Percentiles rank a stretch among this genome's conserved stretches.
Conservation (phyloP, 2,113 vertebrate species). For the Patagioenas fasciata region DNA sequence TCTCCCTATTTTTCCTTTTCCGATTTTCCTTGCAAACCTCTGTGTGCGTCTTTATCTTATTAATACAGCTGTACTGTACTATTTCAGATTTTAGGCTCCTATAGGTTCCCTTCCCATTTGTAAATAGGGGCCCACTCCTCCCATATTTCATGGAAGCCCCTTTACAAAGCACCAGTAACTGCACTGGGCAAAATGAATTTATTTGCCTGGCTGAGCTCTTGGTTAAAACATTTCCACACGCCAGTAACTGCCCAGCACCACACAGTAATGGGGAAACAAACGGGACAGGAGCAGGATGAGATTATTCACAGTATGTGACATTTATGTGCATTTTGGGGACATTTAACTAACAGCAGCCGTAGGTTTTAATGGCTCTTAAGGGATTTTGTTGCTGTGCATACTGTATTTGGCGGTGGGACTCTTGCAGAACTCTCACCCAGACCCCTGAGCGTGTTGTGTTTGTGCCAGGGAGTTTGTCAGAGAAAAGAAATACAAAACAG, state of each 20-base stretch:
- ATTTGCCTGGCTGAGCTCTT: background rate
- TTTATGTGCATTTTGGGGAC: background rate
- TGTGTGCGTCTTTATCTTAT: background rate
- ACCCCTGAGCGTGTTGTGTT: background rate
- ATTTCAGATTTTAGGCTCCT: background rate
- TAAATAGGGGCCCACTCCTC: background rate
- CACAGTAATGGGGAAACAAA: background rate
- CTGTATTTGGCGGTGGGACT: background rate
- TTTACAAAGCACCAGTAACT: background rate
- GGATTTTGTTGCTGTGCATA: background rate
- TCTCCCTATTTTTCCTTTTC: too few species aligned
- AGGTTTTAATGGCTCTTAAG: background rate
- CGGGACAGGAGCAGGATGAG: background rate
- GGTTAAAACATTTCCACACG: background rate
- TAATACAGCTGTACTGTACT: background rate
- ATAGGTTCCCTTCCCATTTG: background rate
- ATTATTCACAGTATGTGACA: background rate
- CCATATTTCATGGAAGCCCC: background rate
- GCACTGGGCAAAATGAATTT: background rate
- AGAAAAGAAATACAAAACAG: conserved; percentile 88
- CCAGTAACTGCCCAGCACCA: background rate
- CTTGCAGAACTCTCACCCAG: background rate
- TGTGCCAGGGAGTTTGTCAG: conserved; percentile 87
- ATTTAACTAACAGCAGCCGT: background rate
- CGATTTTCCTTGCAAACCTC: too few species aligned